phyloP scores from a whole-genome alignment of 2,113 vertebrate genomes.

The Nerophis lumbriciformis region DNA sequence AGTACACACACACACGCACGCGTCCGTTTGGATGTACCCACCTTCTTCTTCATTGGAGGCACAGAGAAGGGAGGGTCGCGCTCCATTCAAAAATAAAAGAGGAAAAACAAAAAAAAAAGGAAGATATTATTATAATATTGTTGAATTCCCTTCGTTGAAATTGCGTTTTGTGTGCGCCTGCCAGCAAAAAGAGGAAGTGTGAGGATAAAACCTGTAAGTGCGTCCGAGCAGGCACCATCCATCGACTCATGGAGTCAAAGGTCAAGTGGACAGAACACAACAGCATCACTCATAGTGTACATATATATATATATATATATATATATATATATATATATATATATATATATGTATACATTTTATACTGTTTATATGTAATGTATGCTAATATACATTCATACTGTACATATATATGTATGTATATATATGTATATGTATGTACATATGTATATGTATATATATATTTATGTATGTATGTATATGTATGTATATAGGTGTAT shows the following conservation, averaged over 20 bases:
- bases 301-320: too few species aligned
- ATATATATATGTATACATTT: too few species aligned
- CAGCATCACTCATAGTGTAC: slow-evolving; percentile 7
- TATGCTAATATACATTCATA: neutral
- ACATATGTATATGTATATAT: too few species aligned
- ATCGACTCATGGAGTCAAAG: slow-evolving; percentile 53
- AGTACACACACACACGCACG: slow-evolving; percentile 52
- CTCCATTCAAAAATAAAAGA: neutral
- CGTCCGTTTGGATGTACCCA: slow-evolving; percentile 66
- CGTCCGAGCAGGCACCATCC: slow-evolving; percentile 62
- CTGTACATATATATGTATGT: too few species aligned
- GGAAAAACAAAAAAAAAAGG: neutral
- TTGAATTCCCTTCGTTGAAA: slow-evolving; percentile 61
- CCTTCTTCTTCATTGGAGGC: slow-evolving; percentile 51
- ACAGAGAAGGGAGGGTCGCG: slow-evolving; percentile 21
- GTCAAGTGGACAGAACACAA: slow-evolving; percentile 29
- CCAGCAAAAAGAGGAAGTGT: slow-evolving; percentile 52
- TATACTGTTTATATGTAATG: too few species aligned
- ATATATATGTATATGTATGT: too few species aligned
- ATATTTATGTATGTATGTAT: too few species aligned
- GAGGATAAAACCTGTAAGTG: slow-evolving; percentile 59
- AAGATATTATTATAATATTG: neutral
- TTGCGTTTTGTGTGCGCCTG: slow-evolving; percentile 55
- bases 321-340: too few species aligned
- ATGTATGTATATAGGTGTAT: too few species aligned